Percentiles rank a stretch among this genome's conserved stretches.
Conservation (phyloP, 2,888 invertebrate species). For the Hoplodrina blanda region DNA sequence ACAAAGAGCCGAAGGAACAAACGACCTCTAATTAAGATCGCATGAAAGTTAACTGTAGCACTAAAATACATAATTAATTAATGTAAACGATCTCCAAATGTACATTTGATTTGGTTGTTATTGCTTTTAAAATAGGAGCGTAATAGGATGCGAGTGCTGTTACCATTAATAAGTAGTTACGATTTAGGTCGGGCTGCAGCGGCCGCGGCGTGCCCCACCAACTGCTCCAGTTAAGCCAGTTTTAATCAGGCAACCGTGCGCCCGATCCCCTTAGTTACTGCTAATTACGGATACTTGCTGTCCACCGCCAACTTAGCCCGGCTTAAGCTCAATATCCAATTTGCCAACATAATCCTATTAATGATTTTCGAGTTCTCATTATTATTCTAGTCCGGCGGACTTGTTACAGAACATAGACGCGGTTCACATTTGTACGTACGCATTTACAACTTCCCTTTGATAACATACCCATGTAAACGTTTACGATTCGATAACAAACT, state of each 20-base stretch:
- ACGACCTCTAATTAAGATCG: slow-evolving; percentile 37
- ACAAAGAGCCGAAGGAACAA: slow-evolving; percentile 39
- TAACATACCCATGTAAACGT: slow-evolving; percentile 47
- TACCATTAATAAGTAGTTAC: slow-evolving; percentile 68
- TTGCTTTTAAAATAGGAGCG: slow-evolving; percentile 58
- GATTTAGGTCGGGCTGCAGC: slow-evolving; percentile 70
- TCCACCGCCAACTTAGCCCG: slow-evolving; percentile 83
- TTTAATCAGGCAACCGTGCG: slow-evolving; percentile 75
- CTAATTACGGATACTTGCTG: slow-evolving; percentile 87
- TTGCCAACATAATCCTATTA: slow-evolving; percentile 85
- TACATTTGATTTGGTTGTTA: slow-evolving; percentile 51
- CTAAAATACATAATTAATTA: slow-evolving; percentile 59
- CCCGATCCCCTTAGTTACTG: slow-evolving; percentile 84
- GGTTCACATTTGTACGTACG: slow-evolving; percentile 45
- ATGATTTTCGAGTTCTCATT: slow-evolving; percentile 82
- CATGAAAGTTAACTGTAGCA: slow-evolving; percentile 43
- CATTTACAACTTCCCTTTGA: slow-evolving; percentile 60
- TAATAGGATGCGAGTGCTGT: slow-evolving; percentile 38
- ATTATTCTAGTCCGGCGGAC: slow-evolving; percentile 68
- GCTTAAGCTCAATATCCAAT: slow-evolving; percentile 87
- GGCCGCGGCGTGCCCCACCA: slow-evolving; percentile 25
- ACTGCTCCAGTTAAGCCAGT: slow-evolving; percentile 80
- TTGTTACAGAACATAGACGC: slow-evolving; percentile 45
- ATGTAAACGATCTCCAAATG: slow-evolving; percentile 50
- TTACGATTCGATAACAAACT: slow-evolving; percentile 60